phyloP scores from a whole-genome alignment of 2,888 invertebrate genomes.

The Pherbina coryleti region DNA sequence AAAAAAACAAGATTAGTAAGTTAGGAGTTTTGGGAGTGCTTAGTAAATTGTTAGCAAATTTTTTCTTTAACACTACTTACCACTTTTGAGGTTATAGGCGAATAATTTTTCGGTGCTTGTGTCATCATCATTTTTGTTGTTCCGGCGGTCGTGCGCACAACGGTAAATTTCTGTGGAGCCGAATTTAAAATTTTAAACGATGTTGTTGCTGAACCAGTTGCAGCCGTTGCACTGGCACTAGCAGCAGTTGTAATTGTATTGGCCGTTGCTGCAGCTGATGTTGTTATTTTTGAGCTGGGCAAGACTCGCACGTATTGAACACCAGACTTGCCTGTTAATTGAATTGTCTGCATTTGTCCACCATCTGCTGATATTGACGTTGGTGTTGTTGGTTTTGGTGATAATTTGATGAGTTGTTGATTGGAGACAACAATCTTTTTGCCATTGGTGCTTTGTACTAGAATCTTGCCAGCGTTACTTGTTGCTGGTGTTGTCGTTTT shows the following conservation, averaged over 20 bases:
- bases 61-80: slow-evolving; percentile 29
- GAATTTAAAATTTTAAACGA: slow-evolving; percentile 45
- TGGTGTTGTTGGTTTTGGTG: slow-evolving; percentile 53
- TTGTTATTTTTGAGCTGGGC: slow-evolving; percentile 64
- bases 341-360: slow-evolving; percentile 61
- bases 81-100: slow-evolving; percentile 48
- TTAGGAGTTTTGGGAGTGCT: not conserved
- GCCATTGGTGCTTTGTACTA: slow-evolving; percentile 59
- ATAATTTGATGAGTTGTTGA: slow-evolving; percentile 64
- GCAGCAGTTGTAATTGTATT: slow-evolving; percentile 20
- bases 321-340: slow-evolving; percentile 64
- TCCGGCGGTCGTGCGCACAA: slow-evolving; percentile 52
- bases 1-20: not conserved
- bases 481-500: slow-evolving; percentile 27
- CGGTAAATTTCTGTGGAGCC: slow-evolving; percentile 56
- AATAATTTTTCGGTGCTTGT: slow-evolving; percentile 53
- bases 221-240: slow-evolving; percentile 10
- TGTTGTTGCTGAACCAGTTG: slow-evolving; percentile 18
- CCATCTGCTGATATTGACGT: slow-evolving; percentile 24
- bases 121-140: slow-evolving; percentile 59
- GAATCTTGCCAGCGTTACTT: slow-evolving; percentile 51
- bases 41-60: not conserved
- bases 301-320: slow-evolving; percentile 80
- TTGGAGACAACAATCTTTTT: slow-evolving; percentile 64
- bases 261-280: slow-evolving; percentile 29